Conservation (phyloP, 2,888 invertebrate genomes). For the Cyclophora albipunctata region DNA sequence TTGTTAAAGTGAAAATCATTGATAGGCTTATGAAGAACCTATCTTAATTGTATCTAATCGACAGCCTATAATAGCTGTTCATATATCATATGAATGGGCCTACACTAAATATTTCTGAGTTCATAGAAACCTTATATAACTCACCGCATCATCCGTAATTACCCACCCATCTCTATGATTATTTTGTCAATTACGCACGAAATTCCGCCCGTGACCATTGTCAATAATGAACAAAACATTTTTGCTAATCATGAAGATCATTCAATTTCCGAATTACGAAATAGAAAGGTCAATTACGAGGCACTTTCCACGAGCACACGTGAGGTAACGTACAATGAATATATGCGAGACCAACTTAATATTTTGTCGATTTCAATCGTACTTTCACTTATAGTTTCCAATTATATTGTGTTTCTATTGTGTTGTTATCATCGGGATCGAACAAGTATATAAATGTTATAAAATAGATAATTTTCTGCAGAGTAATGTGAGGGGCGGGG, state of each 20-base stretch:
- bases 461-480: too few species aligned
- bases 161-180: constrained; percentile 7
- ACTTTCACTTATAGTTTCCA: constrained; percentile 24
- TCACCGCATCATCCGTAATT: too few species aligned
- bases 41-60: too few species aligned
- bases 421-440: constrained; percentile 9
- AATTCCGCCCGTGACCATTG: not conserved
- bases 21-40: too few species aligned
- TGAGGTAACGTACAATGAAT: constrained; percentile 16
- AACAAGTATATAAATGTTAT: too few species aligned
- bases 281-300: constrained; percentile 18
- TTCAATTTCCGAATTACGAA: constrained; percentile 3
- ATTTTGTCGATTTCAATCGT: constrained; percentile 14
- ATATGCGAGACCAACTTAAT: constrained; percentile 12
- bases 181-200: not conserved
- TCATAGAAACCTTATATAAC: too few species aligned
- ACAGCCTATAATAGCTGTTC: too few species aligned
- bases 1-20: too few species aligned
- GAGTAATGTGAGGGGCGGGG: too few species aligned
- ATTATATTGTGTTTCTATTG: constrained; percentile 16
- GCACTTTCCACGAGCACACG: constrained; percentile 11
- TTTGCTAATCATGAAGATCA: too few species aligned
- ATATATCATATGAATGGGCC: too few species aligned
- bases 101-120: too few species aligned
- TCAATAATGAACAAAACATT: constrained; percentile 2